A percentile compares a stretch with the other conserved stretches of the same genome.
phyloP scores from a whole-genome alignment of 2,113 vertebrate species.

The Pandion haliaetus region DNA sequence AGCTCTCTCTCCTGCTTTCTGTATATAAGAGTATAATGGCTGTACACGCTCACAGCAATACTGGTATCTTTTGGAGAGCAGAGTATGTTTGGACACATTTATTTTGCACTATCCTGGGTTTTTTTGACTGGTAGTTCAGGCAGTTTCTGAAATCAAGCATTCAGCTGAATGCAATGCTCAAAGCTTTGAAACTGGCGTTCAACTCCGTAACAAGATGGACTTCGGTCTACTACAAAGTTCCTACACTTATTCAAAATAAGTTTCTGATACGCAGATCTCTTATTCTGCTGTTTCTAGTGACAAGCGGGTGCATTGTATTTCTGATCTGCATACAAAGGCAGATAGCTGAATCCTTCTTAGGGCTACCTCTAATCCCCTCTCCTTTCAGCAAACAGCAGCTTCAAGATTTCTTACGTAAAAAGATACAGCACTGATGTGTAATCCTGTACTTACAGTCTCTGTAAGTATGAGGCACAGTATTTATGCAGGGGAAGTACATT shows the following conservation, averaged over 20 bases:
- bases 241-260: background rate
- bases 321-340: background rate
- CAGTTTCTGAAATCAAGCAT: background rate
- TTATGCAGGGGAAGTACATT: conserved; percentile 28
- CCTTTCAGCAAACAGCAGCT: conserved; percentile 37
- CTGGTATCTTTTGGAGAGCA: background rate
- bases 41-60: background rate
- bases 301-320: background rate
- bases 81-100: background rate
- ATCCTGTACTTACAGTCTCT: background rate
- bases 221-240: background rate
- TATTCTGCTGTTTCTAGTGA: background rate
- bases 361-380: background rate
- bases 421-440: background rate
- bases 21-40: background rate
- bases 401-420: conserved; percentile 8
- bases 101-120: background rate
- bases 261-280: background rate
- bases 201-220: background rate
- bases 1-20: background rate
- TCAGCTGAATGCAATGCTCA: background rate
- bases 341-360: background rate
- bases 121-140: background rate
- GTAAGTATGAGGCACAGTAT: background rate
- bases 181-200: background rate